These are phyloP conservation scores for Anagrus nilaparvatae DNA, from an alignment of 1,140 invertebrate species.

Conservation along the genomic window DNA sequence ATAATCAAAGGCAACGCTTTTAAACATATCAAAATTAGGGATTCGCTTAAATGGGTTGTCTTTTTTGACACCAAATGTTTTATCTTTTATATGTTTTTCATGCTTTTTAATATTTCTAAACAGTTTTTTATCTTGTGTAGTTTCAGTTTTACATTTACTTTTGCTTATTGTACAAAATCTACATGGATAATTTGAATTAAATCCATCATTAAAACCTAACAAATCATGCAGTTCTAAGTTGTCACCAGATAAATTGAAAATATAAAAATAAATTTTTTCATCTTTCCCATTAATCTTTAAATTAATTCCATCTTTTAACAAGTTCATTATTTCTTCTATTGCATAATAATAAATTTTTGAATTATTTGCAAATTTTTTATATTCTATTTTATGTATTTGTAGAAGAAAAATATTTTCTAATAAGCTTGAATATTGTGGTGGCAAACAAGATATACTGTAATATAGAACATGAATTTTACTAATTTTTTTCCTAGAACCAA, in stretches of 20 bases:
- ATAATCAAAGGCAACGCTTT: conserved; percentile 13
- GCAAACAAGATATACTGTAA: conserved; percentile 21
- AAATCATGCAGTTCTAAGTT: conserved; percentile 1
- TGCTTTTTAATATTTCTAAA: neutral
- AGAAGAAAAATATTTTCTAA: conserved; percentile 27
- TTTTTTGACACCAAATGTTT: neutral
- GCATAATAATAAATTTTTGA: conserved; percentile 9
- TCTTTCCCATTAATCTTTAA: neutral
- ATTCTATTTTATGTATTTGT: conserved; percentile 19
- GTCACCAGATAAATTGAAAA: neutral
- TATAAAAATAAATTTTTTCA: neutral
- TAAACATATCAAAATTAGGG: neutral
- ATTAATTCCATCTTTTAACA: neutral
- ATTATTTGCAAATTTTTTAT: conserved; percentile 16
- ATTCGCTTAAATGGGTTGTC: neutral
- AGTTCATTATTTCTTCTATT: neutral
- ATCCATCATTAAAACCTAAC: conserved; percentile 5
- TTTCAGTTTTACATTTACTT: neutral
- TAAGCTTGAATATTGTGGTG: conserved; percentile 20
- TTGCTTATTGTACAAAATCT: neutral
- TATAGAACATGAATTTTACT: conserved; percentile 26
- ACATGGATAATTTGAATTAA: neutral
- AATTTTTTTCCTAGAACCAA: conserved; percentile 23
- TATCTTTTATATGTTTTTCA: neutral
- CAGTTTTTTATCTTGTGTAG: neutral